Evolutionary conservation across 2,888 invertebrate genomes (phyloP), one percentile per base, ranked within the genome.

Genomic region (Heliconius aoede): DNA sequence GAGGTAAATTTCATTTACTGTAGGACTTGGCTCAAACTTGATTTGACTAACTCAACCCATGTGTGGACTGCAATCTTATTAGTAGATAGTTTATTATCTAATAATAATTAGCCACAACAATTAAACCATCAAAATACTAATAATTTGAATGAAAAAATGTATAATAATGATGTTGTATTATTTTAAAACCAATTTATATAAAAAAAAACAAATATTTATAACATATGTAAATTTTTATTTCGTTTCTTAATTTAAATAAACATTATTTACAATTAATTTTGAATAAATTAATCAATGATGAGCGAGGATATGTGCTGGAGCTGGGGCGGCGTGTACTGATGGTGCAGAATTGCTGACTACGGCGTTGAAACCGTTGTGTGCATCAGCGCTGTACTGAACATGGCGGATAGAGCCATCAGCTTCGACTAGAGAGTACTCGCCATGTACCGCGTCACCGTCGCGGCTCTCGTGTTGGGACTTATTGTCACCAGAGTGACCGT

Each of bases 371-470:
- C 92, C 91, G 81, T 85, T 85, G 88, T 95, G 93, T 84, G 94
- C 91, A 81, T 95, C 95, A 46, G 95, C 95, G 85, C 90, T 88
- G 86, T 95, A 95, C 81, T 95, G 90, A 21, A 95, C 95, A 74
- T 86, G 94, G 82, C 95, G 91, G 81, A 95, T 88, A 83, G 95
- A 95, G 81, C 95, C 95, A 80, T 93, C 94, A 61, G 95, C 92
- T 84, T 95, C 95, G 81, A 92, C 88, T 71, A 95, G 88, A 55
- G 92, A 92, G 88, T 95, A 95, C 84, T 95, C 92, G 73, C 87
- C 88, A 77, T 86, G 76, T 68, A 96, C 96, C 71, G 93, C 95
- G 84, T 96, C 95, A 8, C 96, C 96, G 87, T 95, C 95, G 83
- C 95, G 93, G 86, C 91, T 90, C 87, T 95, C 95, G 46, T 83